Evolutionary conservation across 2,888 invertebrate species (phyloP).

Genomic region (Cybosia mesomella): DNA sequence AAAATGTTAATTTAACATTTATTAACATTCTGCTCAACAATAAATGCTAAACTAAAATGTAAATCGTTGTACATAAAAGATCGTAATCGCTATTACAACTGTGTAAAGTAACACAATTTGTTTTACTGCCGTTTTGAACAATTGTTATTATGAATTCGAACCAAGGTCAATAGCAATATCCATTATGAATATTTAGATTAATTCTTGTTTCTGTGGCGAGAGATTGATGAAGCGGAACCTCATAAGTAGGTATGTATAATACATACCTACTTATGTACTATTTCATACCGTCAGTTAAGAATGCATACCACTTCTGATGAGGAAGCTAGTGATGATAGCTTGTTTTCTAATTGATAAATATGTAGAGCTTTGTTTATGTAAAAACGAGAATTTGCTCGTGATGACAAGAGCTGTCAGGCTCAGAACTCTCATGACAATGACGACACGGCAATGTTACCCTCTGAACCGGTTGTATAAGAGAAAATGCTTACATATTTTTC

Average conservation of each 20-base stretch:
- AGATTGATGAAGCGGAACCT: slow-evolving; percentile 8
- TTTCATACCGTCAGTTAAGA: background rate
- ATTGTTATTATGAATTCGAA: slow-evolving; percentile 62
- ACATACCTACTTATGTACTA: background rate
- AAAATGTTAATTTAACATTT: slow-evolving; percentile 59
- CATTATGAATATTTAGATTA: slow-evolving; percentile 45
- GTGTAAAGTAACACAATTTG: slow-evolving; percentile 58
- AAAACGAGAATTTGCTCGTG: background rate
- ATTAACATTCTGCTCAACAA: slow-evolving; percentile 57
- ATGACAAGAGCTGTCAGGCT: background rate
- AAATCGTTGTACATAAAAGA: slow-evolving; percentile 64
- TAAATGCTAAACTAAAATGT: slow-evolving; percentile 62
- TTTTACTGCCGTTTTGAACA: slow-evolving; percentile 67
- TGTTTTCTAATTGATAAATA: background rate
- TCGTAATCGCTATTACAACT: slow-evolving; percentile 66
- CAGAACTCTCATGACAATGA: background rate
- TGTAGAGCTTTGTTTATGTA: background rate
- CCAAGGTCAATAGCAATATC: slow-evolving; percentile 57
- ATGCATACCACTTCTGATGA: background rate
- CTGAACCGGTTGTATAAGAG: background rate
- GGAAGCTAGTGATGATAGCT: slow-evolving; percentile 1
- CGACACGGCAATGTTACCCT: background rate
- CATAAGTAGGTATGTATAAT: background rate
- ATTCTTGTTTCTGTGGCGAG: slow-evolving; percentile 23
- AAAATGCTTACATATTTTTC: background rate